Evolutionary conservation across 1,140 invertebrate genomes (phyloP), one percentile per base, ranked within the genome.

Genomic region (Temnothorax longispinosus): DNA sequence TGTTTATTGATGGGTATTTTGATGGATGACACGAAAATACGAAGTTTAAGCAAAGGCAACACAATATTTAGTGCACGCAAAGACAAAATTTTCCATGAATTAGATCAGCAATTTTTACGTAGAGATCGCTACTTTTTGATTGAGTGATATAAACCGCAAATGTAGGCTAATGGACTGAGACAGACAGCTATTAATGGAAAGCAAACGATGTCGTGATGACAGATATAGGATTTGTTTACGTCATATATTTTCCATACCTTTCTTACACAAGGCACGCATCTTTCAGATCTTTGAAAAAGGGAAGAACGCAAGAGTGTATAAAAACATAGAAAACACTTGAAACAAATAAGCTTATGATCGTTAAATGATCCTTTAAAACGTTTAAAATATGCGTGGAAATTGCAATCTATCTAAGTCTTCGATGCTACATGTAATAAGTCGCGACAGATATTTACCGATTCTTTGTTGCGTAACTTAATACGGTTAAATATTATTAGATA

Each of bases 1-100:
- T 71, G 58, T 62, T 74, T 38, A 38, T 60, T 60, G 54, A 84
- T 32, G 27, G 18, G 15, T 35, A 50, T 74, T 67, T 84, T 74
- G 80, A 74, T 60, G 5, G 80, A 82, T 60, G 41, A 84, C 10
- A 27, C 13, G 13, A 35, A 21, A 50, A 74, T 10, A 60, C 18
- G 5, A 56, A 27, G 15, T 47, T 74, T 35, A 15, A 47, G 41
- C 15, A 27, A 81, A 18, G 13, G 32, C 47, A 80, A 80, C 13
- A 27, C 15, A 67, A 32, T 64, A 77, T 77, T 77, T 74, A 72
- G 10, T 8, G n/a, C 54, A 58, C n/a, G n/a, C 21, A 11, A 41
- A 75, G 41, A 64, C 27, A 47, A 21, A 44, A 77, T 64, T 65
- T 65, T 65, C 2, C 7, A 8, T 47, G 58, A 65, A 52, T 44